Conservation (phyloP, 1,140 invertebrate species). For the Saccostrea echinata region DNA sequence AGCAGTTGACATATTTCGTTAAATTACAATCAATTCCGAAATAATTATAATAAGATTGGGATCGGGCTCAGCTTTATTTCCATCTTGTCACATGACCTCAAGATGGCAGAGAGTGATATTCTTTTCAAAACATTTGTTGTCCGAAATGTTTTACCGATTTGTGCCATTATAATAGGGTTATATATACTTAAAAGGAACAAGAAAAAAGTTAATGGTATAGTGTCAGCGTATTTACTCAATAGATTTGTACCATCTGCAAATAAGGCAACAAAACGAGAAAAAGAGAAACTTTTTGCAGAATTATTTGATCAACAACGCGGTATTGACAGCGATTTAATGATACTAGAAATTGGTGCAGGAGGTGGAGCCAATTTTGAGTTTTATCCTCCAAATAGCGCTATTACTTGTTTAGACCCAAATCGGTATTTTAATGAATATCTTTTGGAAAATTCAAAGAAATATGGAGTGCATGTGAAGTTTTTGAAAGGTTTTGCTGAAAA, state of each 20-base stretch:
- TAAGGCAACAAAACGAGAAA: slow-evolving; percentile 11
- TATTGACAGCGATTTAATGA: slow-evolving; percentile 41
- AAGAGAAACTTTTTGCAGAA: slow-evolving; percentile 41
- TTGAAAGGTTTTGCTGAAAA: slow-evolving; percentile 73
- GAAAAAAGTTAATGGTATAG: not conserved
- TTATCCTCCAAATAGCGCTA: slow-evolving; percentile 62
- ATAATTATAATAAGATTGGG: not conserved
- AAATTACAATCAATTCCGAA: not conserved
- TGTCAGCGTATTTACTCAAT: slow-evolving; percentile 4
- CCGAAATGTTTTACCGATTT: slow-evolving; percentile 14
- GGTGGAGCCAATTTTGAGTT: slow-evolving; percentile 70
- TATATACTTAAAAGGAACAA: slow-evolving; percentile 9
- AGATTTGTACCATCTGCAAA: not conserved
- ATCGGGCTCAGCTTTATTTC: not conserved
- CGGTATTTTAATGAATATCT: slow-evolving; percentile 58
- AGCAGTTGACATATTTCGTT: not conserved
- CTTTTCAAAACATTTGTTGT: not conserved
- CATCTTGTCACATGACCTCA: not conserved
- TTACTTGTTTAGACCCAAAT: slow-evolving; percentile 67
- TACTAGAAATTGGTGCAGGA: slow-evolving; percentile 74
- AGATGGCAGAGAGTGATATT: slow-evolving; percentile 36
- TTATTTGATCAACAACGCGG: slow-evolving; percentile 10
- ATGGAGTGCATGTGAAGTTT: slow-evolving; percentile 47
- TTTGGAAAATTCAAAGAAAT: slow-evolving; percentile 43
- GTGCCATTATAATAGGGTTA: not conserved